Conservation (phyloP, 2,113 vertebrate genomes). For the Oncorhynchus nerka region DNA sequence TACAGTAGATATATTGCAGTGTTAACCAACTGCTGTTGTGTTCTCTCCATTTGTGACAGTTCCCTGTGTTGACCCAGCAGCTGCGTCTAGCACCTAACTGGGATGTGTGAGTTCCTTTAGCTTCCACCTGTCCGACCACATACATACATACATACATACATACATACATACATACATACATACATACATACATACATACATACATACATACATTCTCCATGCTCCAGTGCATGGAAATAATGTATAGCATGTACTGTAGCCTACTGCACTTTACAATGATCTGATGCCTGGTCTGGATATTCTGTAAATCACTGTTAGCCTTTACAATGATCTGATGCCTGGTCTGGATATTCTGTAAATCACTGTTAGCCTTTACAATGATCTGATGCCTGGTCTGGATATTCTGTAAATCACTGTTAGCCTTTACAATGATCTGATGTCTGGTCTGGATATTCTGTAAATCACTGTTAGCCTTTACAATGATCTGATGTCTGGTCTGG, state of each 20-base stretch:
- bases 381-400: no score
- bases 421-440: background rate
- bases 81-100: constrained; percentile 13
- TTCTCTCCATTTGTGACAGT: constrained; percentile 8
- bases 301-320: no score
- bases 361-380: no score
- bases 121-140: background rate
- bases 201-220: background rate
- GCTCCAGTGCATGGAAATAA: background rate
- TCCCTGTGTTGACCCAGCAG: constrained; percentile 9
- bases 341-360: no score
- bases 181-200: background rate
- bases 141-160: background rate
- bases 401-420: background rate
- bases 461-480: background rate
- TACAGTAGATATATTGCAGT: background rate
- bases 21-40: background rate
- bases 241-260: background rate
- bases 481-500: background rate
- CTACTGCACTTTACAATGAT: background rate
- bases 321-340: no score
- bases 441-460: background rate
- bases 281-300: background rate
- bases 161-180: no score
- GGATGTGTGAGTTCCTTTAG: constrained; percentile 4